Evolutionary conservation across 92 coral and sea anemone species (phyloP), one percentile per base, ranked within the genome.

Genomic region (Bergia sp.): DNA sequence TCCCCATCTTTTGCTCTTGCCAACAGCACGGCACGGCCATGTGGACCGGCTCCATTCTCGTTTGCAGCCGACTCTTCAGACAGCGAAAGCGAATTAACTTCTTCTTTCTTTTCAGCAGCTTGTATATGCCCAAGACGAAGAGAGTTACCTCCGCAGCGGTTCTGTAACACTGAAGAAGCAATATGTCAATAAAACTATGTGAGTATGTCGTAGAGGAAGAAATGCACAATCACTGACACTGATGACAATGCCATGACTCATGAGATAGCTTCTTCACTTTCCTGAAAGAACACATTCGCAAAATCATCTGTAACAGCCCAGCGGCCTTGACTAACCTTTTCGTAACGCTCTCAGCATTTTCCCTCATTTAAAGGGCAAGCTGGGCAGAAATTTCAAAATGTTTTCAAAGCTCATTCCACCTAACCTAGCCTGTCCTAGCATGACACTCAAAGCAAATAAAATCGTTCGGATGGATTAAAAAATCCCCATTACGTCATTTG

Each of bases 91-190:
- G 90, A 65, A 65, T 83, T 93, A 37, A 16, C 88, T 36, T 91
- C 96, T 53, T 94, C 95, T 18, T 94, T 95, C 90, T 94, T 94
- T 81, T 94, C 98, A 80, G 94, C 89, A 79, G 93, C 92, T 89
- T 92, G 98, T 82, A 93, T 78, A 86, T 92, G 94, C 90, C 96
- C 95, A 83, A 94, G 91, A 85, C 98, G 94, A 94, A 94, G 91
- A 11, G 94, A 82, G 53, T 89, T 79, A 42, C 90, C 85, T 23
- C 92, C 89, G 21, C 90, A 76, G 66, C 91, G 89, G 77, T 72
- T 84, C 87, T 44, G 87, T 37, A 84, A 69, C 44, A 61, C 79
- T 82, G 57, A 76, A 82, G 61, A 20, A 76, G 41, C 12, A 47
- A 10, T 23, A 67, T 11, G 77, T n/a, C 21, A 41, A 38, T 9